Evolutionary conservation across 2,888 invertebrate genomes (phyloP).

Genomic region (Magallana nippona): DNA sequence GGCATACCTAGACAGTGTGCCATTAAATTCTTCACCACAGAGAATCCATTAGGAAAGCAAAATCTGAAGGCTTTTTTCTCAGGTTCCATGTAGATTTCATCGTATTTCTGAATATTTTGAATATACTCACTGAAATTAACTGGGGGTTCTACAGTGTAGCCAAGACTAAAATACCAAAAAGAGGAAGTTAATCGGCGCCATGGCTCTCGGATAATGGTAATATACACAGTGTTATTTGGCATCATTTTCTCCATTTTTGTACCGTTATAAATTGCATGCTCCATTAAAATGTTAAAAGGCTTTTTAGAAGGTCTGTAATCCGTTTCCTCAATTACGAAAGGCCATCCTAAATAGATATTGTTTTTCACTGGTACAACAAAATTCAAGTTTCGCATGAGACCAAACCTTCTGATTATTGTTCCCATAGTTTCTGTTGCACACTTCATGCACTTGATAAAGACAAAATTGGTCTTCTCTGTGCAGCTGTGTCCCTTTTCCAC

Average conservation of each 20-base stretch:
- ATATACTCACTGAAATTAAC: constrained; percentile 69
- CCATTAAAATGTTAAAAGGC: constrained; percentile 72
- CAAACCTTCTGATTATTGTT: constrained; percentile 74
- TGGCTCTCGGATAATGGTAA: constrained; percentile 76
- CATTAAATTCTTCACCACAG: constrained; percentile 74
- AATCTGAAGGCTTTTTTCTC: constrained; percentile 56
- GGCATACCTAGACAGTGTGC: constrained; percentile 77
- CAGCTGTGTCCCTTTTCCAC: neutral
- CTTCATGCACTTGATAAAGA: constrained; percentile 78
- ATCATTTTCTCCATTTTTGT: constrained; percentile 69
- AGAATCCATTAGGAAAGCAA: constrained; percentile 76
- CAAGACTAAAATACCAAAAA: constrained; percentile 74
- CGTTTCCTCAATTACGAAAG: constrained; percentile 66
- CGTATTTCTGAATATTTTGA: constrained; percentile 70
- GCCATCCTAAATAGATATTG: constrained; percentile 77
- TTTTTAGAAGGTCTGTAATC: constrained; percentile 70
- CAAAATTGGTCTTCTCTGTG: constrained; percentile 67
- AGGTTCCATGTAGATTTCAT: constrained; percentile 66
- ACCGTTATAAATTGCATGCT: constrained; percentile 76
- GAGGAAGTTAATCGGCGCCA: constrained; percentile 74
- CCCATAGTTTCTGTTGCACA: constrained; percentile 77
- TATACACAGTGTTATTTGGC: constrained; percentile 69
- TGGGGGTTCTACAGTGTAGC: constrained; percentile 61
- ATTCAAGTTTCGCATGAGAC: constrained; percentile 68
- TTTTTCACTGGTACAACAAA: constrained; percentile 72